phyloP scores from a whole-genome alignment of 2,888 invertebrate genomes.

The Ornithoptera alexandrae region DNA sequence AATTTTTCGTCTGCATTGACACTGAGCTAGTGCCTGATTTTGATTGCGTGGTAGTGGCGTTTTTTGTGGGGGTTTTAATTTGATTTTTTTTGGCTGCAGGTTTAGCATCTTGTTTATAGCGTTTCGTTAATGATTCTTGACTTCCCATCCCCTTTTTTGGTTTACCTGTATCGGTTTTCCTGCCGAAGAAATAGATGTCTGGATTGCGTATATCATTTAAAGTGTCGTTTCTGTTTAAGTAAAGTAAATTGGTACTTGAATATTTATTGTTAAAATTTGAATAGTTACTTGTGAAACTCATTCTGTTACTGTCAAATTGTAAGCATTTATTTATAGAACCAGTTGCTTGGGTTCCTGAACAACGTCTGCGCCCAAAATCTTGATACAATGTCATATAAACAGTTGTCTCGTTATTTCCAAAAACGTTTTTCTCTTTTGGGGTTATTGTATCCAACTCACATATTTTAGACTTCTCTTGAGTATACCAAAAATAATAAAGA shows the following conservation, averaged over 20 bases:
- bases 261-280: constrained; percentile 11
- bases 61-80: constrained; percentile 24
- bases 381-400: constrained; percentile 62
- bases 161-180: constrained; percentile 45
- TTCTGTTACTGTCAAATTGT: constrained; percentile 46
- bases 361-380: constrained; percentile 42
- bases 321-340: constrained; percentile 71
- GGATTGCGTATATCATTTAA: constrained; percentile 41
- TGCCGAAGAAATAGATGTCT: constrained; percentile 60
- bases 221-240: constrained; percentile 31
- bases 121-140: constrained; percentile 36
- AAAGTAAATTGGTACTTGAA: constrained; percentile 31
- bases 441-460: constrained; percentile 24
- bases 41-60: constrained; percentile 22
- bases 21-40: constrained; percentile 28
- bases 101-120: constrained; percentile 36
- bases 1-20: constrained; percentile 44
- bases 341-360: constrained; percentile 68
- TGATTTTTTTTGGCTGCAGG: constrained; percentile 32
- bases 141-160: constrained; percentile 57
- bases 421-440: constrained; percentile 28
- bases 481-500: constrained; percentile 38
- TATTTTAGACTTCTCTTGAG: constrained; percentile 30
- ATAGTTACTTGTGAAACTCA: constrained; percentile 5
- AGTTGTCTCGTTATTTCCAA: constrained; percentile 50